Conservation (phyloP, 2,888 invertebrate species). For the Epinotia nisella region DNA sequence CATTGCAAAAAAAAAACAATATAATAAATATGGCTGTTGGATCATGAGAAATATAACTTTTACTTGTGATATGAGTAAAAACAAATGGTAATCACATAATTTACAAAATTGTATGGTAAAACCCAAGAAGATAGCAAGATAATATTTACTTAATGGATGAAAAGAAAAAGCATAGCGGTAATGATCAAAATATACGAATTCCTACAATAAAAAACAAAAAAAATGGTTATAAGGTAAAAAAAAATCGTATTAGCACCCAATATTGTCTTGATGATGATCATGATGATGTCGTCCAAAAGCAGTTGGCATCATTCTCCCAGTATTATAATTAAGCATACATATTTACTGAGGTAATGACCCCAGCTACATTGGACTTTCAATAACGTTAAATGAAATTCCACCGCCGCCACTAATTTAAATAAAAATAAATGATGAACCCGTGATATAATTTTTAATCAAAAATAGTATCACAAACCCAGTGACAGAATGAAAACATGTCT, state of each 20-base stretch:
- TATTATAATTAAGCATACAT: constrained; percentile 42
- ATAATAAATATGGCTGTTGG: neutral
- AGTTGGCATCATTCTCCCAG: constrained; percentile 49
- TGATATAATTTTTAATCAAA: constrained; percentile 25
- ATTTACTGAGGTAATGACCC: constrained; percentile 46
- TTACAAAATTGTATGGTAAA: too few relatives aligned
- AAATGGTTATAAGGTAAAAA: neutral
- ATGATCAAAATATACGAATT: neutral
- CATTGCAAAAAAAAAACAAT: neutral
- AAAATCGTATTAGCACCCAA: neutral
- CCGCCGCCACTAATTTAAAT: neutral
- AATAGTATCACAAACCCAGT: constrained; percentile 48
- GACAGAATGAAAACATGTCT: constrained; percentile 46
- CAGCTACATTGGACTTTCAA: constrained; percentile 23
- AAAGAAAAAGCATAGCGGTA: too few relatives aligned
- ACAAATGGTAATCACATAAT: too few relatives aligned
- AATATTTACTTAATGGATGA: too few relatives aligned
- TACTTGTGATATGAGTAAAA: too few relatives aligned
- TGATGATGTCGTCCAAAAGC: constrained; percentile 7
- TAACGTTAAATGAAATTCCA: neutral
- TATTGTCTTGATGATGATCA: neutral
- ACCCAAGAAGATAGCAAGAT: too few relatives aligned
- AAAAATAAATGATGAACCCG: neutral
- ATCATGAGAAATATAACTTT: too few relatives aligned
- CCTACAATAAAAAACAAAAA: neutral